Evolutionary conservation across 2,113 vertebrate genomes (phyloP).

Genomic region (Megaceryle maxima): DNA sequence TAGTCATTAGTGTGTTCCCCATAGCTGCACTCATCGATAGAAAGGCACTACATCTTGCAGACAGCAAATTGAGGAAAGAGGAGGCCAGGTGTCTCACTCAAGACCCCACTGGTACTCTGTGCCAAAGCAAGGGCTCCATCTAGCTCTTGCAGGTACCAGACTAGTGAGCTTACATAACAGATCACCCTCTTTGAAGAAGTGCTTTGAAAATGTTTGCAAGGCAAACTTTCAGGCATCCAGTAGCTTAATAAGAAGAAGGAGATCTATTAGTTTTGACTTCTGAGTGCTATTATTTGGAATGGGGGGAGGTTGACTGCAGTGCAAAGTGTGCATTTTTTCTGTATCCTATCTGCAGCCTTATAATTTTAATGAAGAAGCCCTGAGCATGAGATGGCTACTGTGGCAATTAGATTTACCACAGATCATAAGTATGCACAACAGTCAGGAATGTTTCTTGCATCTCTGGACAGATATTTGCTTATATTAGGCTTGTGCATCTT

Average conservation of each 20-base stretch:
- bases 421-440: background rate
- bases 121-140: background rate
- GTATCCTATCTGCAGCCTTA: background rate
- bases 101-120: no score
- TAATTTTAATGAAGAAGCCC: background rate
- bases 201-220: background rate
- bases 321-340: background rate
- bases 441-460: rapidly evolving
- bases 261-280: background rate
- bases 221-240: background rate
- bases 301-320: rapidly evolving
- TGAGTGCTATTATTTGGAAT: background rate
- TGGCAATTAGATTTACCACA: background rate
- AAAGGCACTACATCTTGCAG: background rate
- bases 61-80: background rate
- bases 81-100: background rate
- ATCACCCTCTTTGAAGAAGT: background rate
- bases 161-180: background rate
- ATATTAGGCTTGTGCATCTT: background rate
- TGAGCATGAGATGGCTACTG: background rate
- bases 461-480: background rate
- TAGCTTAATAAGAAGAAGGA: background rate
- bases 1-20: rapidly evolving
- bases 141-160: background rate
- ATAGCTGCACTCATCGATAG: background rate